These are phyloP conservation scores for Phycodurus eques DNA, from an alignment of 2,113 vertebrate species.

Conservation along the genomic window DNA sequence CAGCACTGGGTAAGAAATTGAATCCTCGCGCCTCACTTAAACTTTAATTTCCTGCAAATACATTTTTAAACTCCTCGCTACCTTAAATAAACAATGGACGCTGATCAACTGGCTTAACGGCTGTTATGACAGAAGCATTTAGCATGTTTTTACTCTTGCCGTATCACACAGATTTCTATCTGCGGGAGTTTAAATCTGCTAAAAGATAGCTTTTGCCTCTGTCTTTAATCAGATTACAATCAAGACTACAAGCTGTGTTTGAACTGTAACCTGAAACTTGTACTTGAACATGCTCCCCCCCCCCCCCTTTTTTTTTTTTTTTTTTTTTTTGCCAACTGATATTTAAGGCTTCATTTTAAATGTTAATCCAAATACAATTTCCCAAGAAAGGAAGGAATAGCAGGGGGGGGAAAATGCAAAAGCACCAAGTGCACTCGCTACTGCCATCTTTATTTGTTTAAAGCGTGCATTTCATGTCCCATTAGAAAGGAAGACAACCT, in stretches of 20 bases:
- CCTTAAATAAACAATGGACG: conserved; percentile 20
- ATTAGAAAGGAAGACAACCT: conserved; percentile 1
- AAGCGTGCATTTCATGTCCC: neutral
- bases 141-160: conserved; percentile 40
- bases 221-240: conserved; percentile 54
- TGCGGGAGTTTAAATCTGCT: conserved; percentile 34
- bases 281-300: conserved; percentile 40
- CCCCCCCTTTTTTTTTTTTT: conserved; percentile 1
- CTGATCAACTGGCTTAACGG: conserved; percentile 43
- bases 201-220: conserved; percentile 30
- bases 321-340: neutral
- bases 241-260: conserved; percentile 36
- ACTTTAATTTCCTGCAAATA: conserved; percentile 32
- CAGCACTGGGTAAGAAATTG: conserved; percentile 33
- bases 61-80: conserved; percentile 44
- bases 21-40: conserved; percentile 40
- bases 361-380: conserved; percentile 47
- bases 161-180: conserved; percentile 31
- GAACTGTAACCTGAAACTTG: conserved; percentile 44
- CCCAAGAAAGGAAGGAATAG: conserved; percentile 25
- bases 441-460: neutral
- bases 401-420: conserved; percentile 34
- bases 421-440: conserved; percentile 35
- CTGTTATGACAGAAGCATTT: conserved; percentile 49
- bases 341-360: conserved; percentile 36